Conservation (phyloP, 2,888 invertebrate species). For the Perithous albicinctus region DNA sequence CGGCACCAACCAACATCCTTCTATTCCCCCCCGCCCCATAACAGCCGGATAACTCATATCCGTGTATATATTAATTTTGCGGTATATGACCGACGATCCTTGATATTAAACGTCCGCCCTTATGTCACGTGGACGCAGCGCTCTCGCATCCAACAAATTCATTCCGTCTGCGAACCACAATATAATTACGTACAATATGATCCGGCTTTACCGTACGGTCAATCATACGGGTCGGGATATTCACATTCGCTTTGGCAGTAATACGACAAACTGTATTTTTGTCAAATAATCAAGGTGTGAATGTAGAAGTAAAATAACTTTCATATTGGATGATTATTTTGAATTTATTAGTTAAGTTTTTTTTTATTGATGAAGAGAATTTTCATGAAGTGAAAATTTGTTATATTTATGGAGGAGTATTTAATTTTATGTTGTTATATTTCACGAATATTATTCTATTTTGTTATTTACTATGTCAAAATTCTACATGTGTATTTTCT, state of each 20-base stretch:
- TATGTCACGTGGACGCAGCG: slow-evolving; percentile 61
- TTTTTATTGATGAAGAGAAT: too few relatives aligned
- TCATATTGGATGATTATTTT: background rate
- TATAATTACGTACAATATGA: slow-evolving; percentile 14
- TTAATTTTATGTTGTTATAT: too few relatives aligned
- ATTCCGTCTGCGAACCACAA: slow-evolving; percentile 42
- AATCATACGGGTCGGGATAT: background rate
- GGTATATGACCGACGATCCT: slow-evolving; percentile 69
- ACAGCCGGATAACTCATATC: slow-evolving; percentile 79
- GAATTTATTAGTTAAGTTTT: background rate
- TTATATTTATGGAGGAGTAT: too few relatives aligned
- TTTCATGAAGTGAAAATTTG: too few relatives aligned
- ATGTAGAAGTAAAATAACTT: too few relatives aligned
- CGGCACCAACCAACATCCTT: slow-evolving; percentile 53
- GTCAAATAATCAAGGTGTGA: too few relatives aligned
- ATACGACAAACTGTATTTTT: too few relatives aligned
- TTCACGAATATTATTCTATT: too few relatives aligned
- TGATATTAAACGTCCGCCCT: slow-evolving; percentile 76
- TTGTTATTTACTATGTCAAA: too few relatives aligned
- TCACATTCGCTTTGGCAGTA: background rate
- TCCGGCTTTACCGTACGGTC: background rate
- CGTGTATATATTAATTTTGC: slow-evolving; percentile 80
- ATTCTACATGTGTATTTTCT: too few relatives aligned
- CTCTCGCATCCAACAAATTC: slow-evolving; percentile 18
- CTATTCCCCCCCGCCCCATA: slow-evolving; percentile 62